Conservation (phyloP, 2,888 invertebrate species). For the Atherix ibis region DNA sequence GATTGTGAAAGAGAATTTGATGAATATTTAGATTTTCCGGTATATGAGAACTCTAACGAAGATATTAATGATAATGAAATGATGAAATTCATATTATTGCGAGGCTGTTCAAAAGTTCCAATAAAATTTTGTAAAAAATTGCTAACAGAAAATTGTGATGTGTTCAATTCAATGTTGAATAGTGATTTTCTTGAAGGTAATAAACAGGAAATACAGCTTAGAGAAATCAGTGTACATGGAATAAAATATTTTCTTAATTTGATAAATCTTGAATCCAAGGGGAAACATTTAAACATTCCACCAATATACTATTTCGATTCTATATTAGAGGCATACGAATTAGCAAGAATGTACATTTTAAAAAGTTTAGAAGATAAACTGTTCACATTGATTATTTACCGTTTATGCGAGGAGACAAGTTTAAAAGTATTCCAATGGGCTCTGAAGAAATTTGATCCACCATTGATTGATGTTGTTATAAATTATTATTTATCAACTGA, state of each 20-base stretch:
- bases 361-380: slow-evolving; percentile 23
- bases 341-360: slow-evolving; percentile 30
- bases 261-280: slow-evolving; percentile 19
- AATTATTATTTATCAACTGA: slow-evolving; percentile 27
- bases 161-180: slow-evolving; percentile 31
- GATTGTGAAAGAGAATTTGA: slow-evolving; percentile 15
- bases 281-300: slow-evolving; percentile 18
- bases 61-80: slow-evolving; percentile 8
- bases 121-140: slow-evolving; percentile 24
- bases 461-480: slow-evolving; percentile 29
- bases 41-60: slow-evolving; percentile 10
- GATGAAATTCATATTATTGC: slow-evolving; percentile 11
- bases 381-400: slow-evolving; percentile 20
- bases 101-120: slow-evolving; percentile 14
- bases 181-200: slow-evolving; percentile 30
- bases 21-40: slow-evolving; percentile 13
- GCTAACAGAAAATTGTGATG: slow-evolving; percentile 28
- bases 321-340: slow-evolving; percentile 28
- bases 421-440: slow-evolving; percentile 29
- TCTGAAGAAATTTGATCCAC: slow-evolving; percentile 28
- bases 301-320: slow-evolving; percentile 21
- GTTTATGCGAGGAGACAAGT: slow-evolving; percentile 24
- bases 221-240: slow-evolving; percentile 24
- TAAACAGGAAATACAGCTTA: slow-evolving; percentile 27
- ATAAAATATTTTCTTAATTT: slow-evolving; percentile 29